Conservation (phyloP, 1,140 invertebrate species). For the Sycophila sp. region DNA sequence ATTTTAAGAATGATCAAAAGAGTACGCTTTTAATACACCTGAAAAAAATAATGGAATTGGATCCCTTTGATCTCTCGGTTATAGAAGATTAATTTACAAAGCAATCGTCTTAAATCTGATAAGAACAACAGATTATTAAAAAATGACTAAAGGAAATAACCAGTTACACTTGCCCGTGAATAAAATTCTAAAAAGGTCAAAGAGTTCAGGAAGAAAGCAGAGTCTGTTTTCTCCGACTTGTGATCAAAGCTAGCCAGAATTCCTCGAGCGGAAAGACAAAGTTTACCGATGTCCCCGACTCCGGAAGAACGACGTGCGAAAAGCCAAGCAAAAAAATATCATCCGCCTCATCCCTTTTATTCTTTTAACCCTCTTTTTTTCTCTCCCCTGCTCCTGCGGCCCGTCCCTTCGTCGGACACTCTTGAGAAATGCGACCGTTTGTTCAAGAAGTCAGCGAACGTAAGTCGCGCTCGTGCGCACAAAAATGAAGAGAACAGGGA, state of each 20-base stretch:
- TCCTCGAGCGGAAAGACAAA: conserved; percentile 25
- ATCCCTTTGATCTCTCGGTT: too few species aligned
- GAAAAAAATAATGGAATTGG: too few species aligned
- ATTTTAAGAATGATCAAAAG: too few species aligned
- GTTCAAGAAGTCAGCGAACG: background rate
- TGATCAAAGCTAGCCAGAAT: conserved; percentile 24
- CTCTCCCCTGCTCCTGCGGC: background rate
- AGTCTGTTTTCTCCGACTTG: background rate
- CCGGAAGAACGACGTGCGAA: background rate
- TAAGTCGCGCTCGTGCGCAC: conserved; percentile 2
- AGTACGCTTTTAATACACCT: too few species aligned
- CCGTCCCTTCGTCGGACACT: too few species aligned
- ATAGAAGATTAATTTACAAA: background rate
- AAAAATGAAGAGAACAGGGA: conserved; percentile 11
- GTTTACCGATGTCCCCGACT: background rate
- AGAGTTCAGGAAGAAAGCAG: background rate
- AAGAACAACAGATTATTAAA: background rate
- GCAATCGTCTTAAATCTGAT: background rate
- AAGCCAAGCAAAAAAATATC: conserved; percentile 5
- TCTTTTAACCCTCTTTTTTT: conserved; percentile 7
- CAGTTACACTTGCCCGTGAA: background rate
- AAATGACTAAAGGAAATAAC: background rate
- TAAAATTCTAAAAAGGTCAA: background rate
- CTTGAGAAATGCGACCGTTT: conserved; percentile 1
- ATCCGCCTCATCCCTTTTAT: background rate